A percentile compares a stretch with the other conserved stretches of the same genome.
These are phyloP conservation scores for Pocillopora damicornis DNA, from an alignment of 64 coral and sea anemone species.

Conservation along the genomic window DNA sequence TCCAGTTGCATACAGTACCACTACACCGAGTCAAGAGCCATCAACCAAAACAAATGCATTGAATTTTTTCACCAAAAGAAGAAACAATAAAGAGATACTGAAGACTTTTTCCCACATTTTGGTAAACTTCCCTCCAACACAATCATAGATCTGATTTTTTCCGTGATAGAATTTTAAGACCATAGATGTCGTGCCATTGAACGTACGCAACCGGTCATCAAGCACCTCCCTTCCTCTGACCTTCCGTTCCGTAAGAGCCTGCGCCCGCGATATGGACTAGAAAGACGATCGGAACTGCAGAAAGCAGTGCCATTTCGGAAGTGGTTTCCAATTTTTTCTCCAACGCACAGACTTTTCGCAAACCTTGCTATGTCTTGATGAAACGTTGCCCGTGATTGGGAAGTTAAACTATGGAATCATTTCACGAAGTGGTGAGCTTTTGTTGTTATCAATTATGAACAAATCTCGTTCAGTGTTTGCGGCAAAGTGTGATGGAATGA, in stretches of 20 bases:
- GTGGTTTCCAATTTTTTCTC: neutral
- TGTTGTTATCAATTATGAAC: constrained; percentile 6
- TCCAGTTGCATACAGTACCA: too few relatives aligned
- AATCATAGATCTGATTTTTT: neutral
- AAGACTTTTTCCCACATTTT: too few relatives aligned
- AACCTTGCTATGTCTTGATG: neutral
- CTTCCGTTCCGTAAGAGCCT: neutral
- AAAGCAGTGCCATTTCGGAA: neutral
- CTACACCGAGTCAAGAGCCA: too few relatives aligned
- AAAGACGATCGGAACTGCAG: neutral
- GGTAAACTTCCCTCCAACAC: too few relatives aligned
- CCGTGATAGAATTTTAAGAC: neutral
- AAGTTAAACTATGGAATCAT: constrained; percentile 69
- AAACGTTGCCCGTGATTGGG: neutral
- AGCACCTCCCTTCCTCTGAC: neutral
- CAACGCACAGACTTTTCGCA: neutral
- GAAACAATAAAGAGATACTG: too few relatives aligned
- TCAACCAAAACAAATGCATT: too few relatives aligned
- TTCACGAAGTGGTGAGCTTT: constrained; percentile 85
- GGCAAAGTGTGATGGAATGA: constrained; percentile 59
- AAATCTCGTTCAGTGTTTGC: neutral
- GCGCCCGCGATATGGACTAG: constrained; percentile 31
- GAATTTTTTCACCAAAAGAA: too few relatives aligned
- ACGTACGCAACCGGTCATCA: neutral
- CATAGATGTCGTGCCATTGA: neutral